phyloP scores from a whole-genome alignment of 1,140 invertebrate species.

The Lethocerus indicus region DNA sequence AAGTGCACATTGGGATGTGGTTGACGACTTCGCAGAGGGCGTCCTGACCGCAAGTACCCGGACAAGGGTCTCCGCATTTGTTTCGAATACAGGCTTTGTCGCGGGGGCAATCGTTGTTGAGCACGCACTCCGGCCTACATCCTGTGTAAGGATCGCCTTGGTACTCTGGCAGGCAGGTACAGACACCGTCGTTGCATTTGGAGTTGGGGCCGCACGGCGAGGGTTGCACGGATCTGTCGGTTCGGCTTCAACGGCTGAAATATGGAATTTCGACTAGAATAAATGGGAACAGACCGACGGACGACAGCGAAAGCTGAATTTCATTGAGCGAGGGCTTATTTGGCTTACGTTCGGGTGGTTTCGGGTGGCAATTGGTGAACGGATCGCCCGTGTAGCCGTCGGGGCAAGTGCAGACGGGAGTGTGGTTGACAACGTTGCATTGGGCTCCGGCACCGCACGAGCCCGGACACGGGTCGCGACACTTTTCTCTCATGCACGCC shows the following conservation, averaged over 20 bases:
- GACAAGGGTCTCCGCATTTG: constrained; percentile 34
- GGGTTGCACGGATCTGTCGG: constrained; percentile 31
- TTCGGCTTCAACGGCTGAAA: constrained; percentile 20
- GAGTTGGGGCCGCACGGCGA: constrained; percentile 50
- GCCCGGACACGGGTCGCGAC: constrained; percentile 55
- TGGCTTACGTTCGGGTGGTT: constrained; percentile 21
- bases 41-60: constrained; percentile 32
- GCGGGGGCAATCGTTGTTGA: constrained; percentile 35
- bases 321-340: background rate
- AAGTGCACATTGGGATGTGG: constrained; percentile 26
- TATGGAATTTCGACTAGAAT: constrained; percentile 10
- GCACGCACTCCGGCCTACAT: constrained; percentile 36
- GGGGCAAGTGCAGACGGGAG: constrained; percentile 32
- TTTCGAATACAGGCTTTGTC: constrained; percentile 26
- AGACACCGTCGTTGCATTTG: constrained; percentile 31
- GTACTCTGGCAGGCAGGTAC: constrained; percentile 40
- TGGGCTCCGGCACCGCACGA: constrained; percentile 42
- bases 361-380: constrained; percentile 31
- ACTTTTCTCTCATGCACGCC: constrained; percentile 52
- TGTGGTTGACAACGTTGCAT: constrained; percentile 36
- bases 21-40: constrained; percentile 30
- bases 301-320: background rate
- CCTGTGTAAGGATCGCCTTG: constrained; percentile 23
- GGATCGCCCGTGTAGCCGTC: constrained; percentile 36
- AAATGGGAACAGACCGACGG: background rate